Base-by-base conservation (phyloP, 2,888 invertebrate genomes). In the Oscheius sp. region DNA sequence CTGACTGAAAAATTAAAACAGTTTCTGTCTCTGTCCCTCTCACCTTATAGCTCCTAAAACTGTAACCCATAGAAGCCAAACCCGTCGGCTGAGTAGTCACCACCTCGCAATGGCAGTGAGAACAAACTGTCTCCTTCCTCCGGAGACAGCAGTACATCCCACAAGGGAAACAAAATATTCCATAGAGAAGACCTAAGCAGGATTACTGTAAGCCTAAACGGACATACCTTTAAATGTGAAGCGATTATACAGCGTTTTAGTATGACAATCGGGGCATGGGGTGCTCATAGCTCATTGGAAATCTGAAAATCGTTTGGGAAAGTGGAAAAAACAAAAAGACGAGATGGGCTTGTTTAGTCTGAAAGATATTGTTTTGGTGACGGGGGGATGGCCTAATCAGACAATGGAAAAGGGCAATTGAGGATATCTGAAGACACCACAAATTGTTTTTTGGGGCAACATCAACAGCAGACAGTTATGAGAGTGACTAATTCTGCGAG, bases 121-220 rank as follows among this genome's bases (percentile, higher is more conserved):
- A 58, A 65, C 87, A 87, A 33, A 81, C 83, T 50, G 60, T 78
- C 33, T 76, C 75, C 51, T 78, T 76, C 29, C 80, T 71, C 42
- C 81, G 72, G 62, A 86, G 58, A 73, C 87, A 87, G 60, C 85
- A 87, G 59, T 78, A 86, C 51, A 87, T 72, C 42, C 87, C 87
- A 59, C 87, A 87, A 4, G 87, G 87, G 74, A 87, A 87, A 76
- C 87, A 87, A 70, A 87, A 78, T 50, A 87, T 82, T 1, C 82
- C 86, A 62, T 80, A 83, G 48, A 86, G 75, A 53, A 86, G 42
- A 5, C 42, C 42, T 42, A 7, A 5, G 3, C 42, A 5, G 42
- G 42, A 42, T 42, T 42, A 42, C 42, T 42, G 42, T 42, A 42
- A 3, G 3, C 7, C 42, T 7, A 7, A 42, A 3, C 7, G 7